These are phyloP conservation scores for human DNA, from an alignment of 2,113 vertebrate genomes.

Conservation along the genomic window GRCh38 chr19:41680501-41681000, in stretches of 20 bases:
- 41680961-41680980: too few species aligned
- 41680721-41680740: background rate
- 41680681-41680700: background rate
- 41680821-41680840: background rate
- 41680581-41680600: background rate
- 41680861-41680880: too few species aligned
- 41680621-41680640: background rate
- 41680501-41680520: background rate
- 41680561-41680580: background rate
- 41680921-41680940: too few species aligned
- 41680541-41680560: background rate
- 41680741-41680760: background rate
- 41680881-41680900: too few species aligned
- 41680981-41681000: too few species aligned
- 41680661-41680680: background rate
- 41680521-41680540: background rate
- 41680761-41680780: background rate
- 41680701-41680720: background rate
- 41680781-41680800: background rate
- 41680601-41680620: background rate
- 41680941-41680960: too few species aligned
- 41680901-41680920: too few species aligned
- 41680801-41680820: background rate
- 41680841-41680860: too few species aligned
- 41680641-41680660: background rate